Percentiles rank a stretch among this genome's conserved stretches.
These are phyloP conservation scores for Adoxophyes honmai DNA, from an alignment of 1,140 invertebrate genomes.

Conservation along the genomic window DNA sequence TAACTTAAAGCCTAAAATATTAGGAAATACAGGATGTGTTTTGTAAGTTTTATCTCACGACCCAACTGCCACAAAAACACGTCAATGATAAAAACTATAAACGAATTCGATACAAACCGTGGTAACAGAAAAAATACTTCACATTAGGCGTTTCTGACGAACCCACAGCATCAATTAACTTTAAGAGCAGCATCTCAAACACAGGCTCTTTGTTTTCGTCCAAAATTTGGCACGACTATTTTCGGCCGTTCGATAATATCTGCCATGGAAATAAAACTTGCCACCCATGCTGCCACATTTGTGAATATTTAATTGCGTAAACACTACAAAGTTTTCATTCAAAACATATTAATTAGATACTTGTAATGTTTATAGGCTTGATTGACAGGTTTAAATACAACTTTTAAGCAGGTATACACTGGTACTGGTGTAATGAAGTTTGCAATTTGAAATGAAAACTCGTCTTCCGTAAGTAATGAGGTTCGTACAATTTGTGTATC, in stretches of 20 bases:
- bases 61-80: no score
- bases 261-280: not conserved
- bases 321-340: not conserved
- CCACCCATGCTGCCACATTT: not conserved
- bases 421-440: no score
- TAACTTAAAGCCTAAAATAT: no score
- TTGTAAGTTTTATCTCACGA: not conserved
- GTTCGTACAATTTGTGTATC: no score
- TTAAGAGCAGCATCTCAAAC: conserved; percentile 1
- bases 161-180: conserved; percentile 7
- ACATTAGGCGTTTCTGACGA: conserved; percentile 1
- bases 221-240: conserved; percentile 14
- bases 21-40: no score
- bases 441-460: no score
- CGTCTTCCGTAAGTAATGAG: no score
- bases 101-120: not conserved
- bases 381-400: not conserved
- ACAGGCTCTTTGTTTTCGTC: conserved; percentile 9
- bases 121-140: not conserved
- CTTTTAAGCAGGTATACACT: no score
- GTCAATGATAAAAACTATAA: not conserved
- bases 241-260: not conserved
- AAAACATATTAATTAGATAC: not conserved
- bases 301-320: not conserved
- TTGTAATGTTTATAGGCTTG: not conserved